Evolutionary conservation across 1,140 invertebrate species (phyloP), one percentile per base, ranked within the genome.

Genomic region (Trichoplusia ni): DNA sequence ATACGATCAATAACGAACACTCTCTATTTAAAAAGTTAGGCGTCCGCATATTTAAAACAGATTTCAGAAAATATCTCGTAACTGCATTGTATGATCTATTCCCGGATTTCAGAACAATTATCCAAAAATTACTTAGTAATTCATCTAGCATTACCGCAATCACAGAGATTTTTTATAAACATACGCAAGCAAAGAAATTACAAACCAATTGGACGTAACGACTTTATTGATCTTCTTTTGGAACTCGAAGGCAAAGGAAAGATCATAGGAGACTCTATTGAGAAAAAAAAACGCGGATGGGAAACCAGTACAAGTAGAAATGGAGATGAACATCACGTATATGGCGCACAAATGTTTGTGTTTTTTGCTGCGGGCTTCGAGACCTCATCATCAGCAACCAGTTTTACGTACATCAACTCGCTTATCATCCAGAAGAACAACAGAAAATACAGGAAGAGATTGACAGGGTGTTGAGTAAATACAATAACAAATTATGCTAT

Each of bases 331-430:
- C 21, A 21, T 77, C 0, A 49, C 72, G 0, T 65, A 82, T 49
- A 75, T 93, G 0, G 82, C 84, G 91, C 91, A 0, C 91, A 93
- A 75, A 75, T 87, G 0, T 91, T 92, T 44, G 65, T 93, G 0
- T 93, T 93, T 53, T 92, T 92, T 46, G 64, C 90, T 2, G 94
- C 92, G 42, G 88, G 89, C 0, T 92, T 90, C 65, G 92, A 92
- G 63, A 91, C 91, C 0, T 90, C 88, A 4, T 86, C 90, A 0
- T 85, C 84, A 4, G 85, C 87, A 1, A 83, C 91, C 33, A 79
- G 85, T 4, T 91, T 88, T 69, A 77, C 88, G 0, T 44, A 1
- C 92, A 92, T 67, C 79, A 91, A 58, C 49, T 93, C 5, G 89
- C 92, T 0, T 35, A 75, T 14, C 78, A 92, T 75, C 81, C 76